A percentile compares a stretch with the other conserved stretches of the same genome.
These are phyloP conservation scores for Rhopalosiphum maidis DNA, from an alignment of 1,140 invertebrate species.

Conservation along the genomic window DNA sequence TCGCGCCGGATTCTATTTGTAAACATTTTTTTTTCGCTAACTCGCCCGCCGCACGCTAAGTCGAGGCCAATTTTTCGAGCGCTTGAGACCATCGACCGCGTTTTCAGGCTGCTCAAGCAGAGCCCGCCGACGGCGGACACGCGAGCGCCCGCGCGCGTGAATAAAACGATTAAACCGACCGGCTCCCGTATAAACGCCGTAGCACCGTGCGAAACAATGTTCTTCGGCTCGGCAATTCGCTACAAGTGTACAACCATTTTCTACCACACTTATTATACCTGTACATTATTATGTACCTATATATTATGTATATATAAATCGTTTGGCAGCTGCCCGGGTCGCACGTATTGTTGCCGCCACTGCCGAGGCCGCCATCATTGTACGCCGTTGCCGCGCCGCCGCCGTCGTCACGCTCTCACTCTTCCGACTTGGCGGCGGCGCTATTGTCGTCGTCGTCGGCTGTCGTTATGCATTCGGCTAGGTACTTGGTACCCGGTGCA, in stretches of 20 bases:
- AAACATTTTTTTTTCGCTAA: background rate
- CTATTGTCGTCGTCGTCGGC: background rate
- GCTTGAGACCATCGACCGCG: background rate
- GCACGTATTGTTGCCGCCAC: background rate
- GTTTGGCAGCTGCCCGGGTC: background rate
- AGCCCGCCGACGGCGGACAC: background rate
- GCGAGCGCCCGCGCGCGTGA: background rate
- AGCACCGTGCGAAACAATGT: background rate
- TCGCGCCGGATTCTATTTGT: no score
- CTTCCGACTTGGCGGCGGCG: background rate
- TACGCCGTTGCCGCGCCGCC: background rate
- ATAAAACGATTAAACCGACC: background rate
- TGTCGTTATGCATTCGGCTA: background rate
- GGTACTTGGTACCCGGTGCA: background rate
- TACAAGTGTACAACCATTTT: background rate
- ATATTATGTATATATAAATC: background rate
- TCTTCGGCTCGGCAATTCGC: background rate
- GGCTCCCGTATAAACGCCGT: background rate
- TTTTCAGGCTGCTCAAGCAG: background rate
- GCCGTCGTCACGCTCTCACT: slow-evolving; percentile 33
- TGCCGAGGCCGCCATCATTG: slow-evolving; percentile 6
- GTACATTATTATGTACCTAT: background rate
- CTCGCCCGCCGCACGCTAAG: background rate
- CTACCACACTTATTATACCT: background rate
- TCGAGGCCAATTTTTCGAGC: background rate